Conservation (phyloP, 1,140 invertebrate genomes). For the Drosophila ironensis region DNA sequence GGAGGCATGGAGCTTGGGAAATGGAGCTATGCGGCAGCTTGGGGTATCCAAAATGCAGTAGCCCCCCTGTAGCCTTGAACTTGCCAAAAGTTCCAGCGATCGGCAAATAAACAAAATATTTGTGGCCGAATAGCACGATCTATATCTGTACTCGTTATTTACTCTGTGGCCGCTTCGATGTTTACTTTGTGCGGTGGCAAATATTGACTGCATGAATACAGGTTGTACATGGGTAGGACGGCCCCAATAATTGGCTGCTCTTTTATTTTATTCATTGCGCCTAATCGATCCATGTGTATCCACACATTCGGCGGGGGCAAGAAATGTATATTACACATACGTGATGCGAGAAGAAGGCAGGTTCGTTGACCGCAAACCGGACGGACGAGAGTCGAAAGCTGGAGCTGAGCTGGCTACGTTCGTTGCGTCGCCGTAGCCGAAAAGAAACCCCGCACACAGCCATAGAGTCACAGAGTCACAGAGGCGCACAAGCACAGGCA, state of each 20-base stretch:
- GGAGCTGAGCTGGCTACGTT: conserved; percentile 52
- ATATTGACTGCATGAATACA: not conserved
- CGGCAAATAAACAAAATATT: not conserved
- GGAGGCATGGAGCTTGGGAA: not conserved
- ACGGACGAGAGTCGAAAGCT: conserved; percentile 64
- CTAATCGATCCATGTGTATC: conserved; percentile 70
- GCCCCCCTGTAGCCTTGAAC: conserved; percentile 32
- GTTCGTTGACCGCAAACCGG: conserved; percentile 79
- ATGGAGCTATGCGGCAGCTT: not conserved
- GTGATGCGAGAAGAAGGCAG: conserved; percentile 55
- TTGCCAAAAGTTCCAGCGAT: not conserved
- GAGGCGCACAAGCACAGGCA: too few species aligned
- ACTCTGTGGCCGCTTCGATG: conserved; percentile 17
- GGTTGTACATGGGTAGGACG: not conserved
- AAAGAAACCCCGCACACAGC: conserved; percentile 32
- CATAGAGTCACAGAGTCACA: too few species aligned
- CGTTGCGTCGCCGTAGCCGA: conserved; percentile 41
- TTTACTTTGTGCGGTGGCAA: conserved; percentile 21
- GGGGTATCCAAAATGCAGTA: not conserved
- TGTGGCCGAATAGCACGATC: conserved; percentile 12
- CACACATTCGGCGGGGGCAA: conserved; percentile 19
- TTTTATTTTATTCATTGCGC: conserved; percentile 50
- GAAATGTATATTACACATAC: conserved; percentile 40
- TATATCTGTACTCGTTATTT: conserved; percentile 20
- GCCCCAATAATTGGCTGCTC: conserved; percentile 60